Evolutionary conservation across 2,888 invertebrate genomes (phyloP).

Genomic region (Nebria salina): DNA sequence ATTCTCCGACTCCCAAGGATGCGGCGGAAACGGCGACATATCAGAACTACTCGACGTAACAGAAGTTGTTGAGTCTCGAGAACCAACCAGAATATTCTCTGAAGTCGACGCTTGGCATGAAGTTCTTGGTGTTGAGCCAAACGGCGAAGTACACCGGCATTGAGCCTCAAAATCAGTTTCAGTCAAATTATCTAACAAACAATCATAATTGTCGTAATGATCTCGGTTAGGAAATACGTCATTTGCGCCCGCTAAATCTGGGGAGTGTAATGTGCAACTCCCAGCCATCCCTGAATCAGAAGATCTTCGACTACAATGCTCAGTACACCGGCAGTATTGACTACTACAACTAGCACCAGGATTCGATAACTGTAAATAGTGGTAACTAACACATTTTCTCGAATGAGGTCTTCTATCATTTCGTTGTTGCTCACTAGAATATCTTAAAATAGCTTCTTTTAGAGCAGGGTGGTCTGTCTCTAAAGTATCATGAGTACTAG

Average conservation of each 20-base stretch:
- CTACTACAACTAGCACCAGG: constrained; percentile 45
- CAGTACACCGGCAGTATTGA: constrained; percentile 52
- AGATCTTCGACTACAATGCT: constrained; percentile 73
- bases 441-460: constrained; percentile 3
- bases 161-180: constrained; percentile 75
- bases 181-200: constrained; percentile 58
- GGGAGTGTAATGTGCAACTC: constrained; percentile 79
- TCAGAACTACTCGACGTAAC: constrained; percentile 65
- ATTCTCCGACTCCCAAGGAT: constrained; percentile 62
- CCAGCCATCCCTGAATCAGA: constrained; percentile 90
- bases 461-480: background rate
- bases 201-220: constrained; percentile 38
- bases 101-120: constrained; percentile 71
- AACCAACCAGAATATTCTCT: constrained; percentile 66
- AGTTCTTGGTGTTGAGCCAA: constrained; percentile 76
- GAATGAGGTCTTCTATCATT: constrained; percentile 22
- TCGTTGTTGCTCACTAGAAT: constrained; percentile 15
- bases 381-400: constrained; percentile 65
- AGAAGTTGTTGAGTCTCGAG: constrained; percentile 65
- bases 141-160: constrained; percentile 78
- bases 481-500: constrained; percentile 48
- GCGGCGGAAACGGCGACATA: constrained; percentile 59
- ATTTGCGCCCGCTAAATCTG: constrained; percentile 65
- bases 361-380: constrained; percentile 59
- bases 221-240: constrained; percentile 48